Evolutionary conservation across 2,888 invertebrate species (phyloP), one percentile per base, ranked within the genome.

Genomic region (Ctenicera cuprea): DNA sequence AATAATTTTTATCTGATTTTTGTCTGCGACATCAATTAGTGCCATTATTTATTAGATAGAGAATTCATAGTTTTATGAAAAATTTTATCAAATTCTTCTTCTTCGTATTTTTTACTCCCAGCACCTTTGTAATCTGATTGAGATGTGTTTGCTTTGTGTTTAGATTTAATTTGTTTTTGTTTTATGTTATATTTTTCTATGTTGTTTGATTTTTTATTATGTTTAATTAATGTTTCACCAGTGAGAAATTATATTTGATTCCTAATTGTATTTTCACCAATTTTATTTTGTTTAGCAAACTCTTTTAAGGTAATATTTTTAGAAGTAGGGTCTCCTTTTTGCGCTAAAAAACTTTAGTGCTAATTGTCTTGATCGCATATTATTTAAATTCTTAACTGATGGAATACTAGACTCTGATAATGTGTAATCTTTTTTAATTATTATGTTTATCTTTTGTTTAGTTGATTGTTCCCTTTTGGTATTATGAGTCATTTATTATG

Each of bases 321-420:
- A 48, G 48, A 48, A 48, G 16, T 48, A 11, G 20, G 48, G 20
- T 48, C 48, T 48, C 20, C 48, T 20, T n/a, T n/a, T n/a, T 48
- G 14, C 20, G 20, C 48, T 48, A 48, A 48, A 48, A 20, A 18
- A 48, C n/a, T 48, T 20, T 48, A 48, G 11, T 48, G 20, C 20
- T 48, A 48, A 48, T 48, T 18, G 20, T 48, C 20, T 20, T 43
- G 14, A 43, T 43, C n/a, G 41, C 7, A 33, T 33, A 33, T 33
- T 33, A 33, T 43, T 43, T 16, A 11, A 48, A 48, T 48, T 20
- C 48, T 48, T 48, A 48, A 48, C 18, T 48, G 48, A 20, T 48
- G 48, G 14, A 48, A 48, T 48, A 20, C 48, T 48, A 48, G 48
- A 43, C 41, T 48, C 48, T 48, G 48, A 20, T 48, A 48, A 48